phyloP scores from a whole-genome alignment of 2,113 vertebrate species.

The Cervus canadensis region DNA sequence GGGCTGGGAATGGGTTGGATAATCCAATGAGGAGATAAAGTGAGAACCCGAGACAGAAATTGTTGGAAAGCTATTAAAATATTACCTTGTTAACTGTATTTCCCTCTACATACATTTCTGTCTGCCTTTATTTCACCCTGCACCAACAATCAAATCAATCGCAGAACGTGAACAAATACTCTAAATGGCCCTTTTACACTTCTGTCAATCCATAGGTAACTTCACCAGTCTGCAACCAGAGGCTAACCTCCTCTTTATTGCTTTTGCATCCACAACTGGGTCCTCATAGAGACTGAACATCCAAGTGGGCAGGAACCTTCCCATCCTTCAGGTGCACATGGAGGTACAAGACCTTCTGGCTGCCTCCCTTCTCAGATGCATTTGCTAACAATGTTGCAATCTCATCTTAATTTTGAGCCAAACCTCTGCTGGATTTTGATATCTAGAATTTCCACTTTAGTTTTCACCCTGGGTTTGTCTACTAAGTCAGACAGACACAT shows the following conservation, averaged over 20 bases:
- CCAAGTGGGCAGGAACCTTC: not conserved
- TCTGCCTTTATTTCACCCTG: not conserved
- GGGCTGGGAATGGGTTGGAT: not conserved
- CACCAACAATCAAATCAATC: not conserved
- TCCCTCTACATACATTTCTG: not conserved
- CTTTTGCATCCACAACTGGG: not conserved
- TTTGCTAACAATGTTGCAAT: not conserved
- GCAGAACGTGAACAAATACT: not conserved
- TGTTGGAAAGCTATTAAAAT: not conserved
- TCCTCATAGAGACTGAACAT: not conserved
- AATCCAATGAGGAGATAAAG: not conserved
- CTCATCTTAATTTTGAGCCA: not conserved
- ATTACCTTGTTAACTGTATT: not conserved
- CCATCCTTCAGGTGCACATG: rapidly evolving
- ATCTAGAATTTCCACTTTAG: not conserved
- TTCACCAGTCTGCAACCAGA: not conserved
- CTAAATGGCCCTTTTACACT: not conserved
- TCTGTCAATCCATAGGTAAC: not conserved
- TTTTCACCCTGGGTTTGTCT: not conserved
- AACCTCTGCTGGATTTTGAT: slow-evolving; percentile 19
- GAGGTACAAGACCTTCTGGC: too few species aligned
- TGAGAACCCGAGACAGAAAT: not conserved
- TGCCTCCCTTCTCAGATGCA: not conserved
- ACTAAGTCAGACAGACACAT: not conserved
- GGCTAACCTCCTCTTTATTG: not conserved